Conservation (phyloP, 2,888 invertebrate genomes). For the Acleris holmiana region DNA sequence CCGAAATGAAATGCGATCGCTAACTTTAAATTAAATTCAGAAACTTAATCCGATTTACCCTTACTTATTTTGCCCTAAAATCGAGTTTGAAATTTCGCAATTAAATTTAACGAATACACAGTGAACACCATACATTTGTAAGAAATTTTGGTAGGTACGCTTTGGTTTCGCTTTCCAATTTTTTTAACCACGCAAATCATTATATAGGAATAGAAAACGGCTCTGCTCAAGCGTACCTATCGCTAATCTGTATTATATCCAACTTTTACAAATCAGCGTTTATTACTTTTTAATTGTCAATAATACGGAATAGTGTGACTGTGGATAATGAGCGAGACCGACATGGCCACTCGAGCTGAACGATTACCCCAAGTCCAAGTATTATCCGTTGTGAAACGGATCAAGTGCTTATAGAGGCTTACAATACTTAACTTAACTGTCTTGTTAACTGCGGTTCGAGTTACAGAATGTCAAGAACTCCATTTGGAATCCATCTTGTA, state of each 20-base stretch:
- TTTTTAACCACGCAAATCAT: background rate
- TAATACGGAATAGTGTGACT: constrained; percentile 23
- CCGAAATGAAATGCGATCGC: background rate
- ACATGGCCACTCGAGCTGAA: constrained; percentile 30
- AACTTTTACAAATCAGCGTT: constrained; percentile 14
- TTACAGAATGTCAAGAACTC: background rate
- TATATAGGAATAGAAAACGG: constrained; percentile 22
- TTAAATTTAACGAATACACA: no score
- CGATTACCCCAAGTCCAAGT: constrained; percentile 29
- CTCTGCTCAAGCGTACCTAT: constrained; percentile 1
- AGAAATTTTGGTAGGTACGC: no score
- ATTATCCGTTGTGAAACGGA: constrained; percentile 29
- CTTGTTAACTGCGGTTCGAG: constrained; percentile 17
- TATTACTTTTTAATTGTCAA: constrained; percentile 22
- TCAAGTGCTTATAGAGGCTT: constrained; percentile 24
- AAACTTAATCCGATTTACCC: no score
- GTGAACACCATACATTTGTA: no score
- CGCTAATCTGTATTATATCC: constrained; percentile 10
- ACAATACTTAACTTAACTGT: constrained; percentile 19
- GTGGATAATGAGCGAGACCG: constrained; percentile 30
- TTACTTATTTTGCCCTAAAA: no score
- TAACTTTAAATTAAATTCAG: no score
- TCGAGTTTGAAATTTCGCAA: no score
- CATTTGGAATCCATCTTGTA: no score
- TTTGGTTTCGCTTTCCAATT: no score